Percentiles rank a stretch among this genome's conserved stretches.
Evolutionary conservation across 2,797 vertebrate species (phyloP).

Genomic region (Pampus argenteus): DNA sequence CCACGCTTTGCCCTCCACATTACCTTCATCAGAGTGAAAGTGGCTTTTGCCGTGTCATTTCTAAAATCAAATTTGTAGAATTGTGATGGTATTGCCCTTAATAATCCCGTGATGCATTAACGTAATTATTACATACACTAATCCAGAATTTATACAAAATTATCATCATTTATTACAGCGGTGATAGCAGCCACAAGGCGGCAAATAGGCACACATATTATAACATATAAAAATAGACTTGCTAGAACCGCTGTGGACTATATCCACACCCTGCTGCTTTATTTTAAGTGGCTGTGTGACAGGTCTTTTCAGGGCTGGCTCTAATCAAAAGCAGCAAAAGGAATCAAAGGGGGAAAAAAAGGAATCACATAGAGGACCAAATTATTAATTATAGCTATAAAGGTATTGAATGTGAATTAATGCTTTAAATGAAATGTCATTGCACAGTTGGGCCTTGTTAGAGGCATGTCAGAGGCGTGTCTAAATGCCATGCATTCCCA

Average conservation of each 20-base stretch:
- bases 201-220: neutral
- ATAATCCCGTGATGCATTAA: slow-evolving; percentile 49
- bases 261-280: neutral
- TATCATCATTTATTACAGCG: slow-evolving; percentile 9
- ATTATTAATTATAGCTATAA: slow-evolving; percentile 17
- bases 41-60: slow-evolving; percentile 24
- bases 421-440: slow-evolving; percentile 64
- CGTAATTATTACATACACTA: slow-evolving; percentile 45
- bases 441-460: slow-evolving; percentile 40
- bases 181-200: neutral
- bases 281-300: neutral
- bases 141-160: slow-evolving; percentile 40
- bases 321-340: slow-evolving; percentile 9
- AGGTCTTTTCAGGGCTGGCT: slow-evolving; percentile 10
- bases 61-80: slow-evolving; percentile 31
- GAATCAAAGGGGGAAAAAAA: neutral
- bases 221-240: neutral
- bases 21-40: slow-evolving; percentile 30
- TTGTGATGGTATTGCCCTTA: slow-evolving; percentile 34
- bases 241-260: neutral
- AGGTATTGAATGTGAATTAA: slow-evolving; percentile 56
- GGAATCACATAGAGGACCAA: neutral
- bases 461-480: slow-evolving; percentile 41
- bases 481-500: slow-evolving; percentile 46
- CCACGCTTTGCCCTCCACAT: slow-evolving; percentile 29